Percentiles rank a stretch among this genome's conserved stretches.
Evolutionary conservation across 1,140 invertebrate species (phyloP).

Genomic region (Apis dorsata): DNA sequence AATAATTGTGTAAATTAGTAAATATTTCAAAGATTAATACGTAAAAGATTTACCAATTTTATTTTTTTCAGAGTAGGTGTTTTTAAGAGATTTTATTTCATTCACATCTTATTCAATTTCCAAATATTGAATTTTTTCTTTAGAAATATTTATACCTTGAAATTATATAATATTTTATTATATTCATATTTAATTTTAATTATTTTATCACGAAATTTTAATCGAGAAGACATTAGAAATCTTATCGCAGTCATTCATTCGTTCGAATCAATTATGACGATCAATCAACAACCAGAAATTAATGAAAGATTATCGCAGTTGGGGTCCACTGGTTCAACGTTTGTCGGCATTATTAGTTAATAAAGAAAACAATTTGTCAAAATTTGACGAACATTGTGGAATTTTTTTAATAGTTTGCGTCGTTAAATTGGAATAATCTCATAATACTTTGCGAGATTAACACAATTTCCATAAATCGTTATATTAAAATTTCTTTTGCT

Average conservation of each 20-base stretch:
- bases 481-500: background rate
- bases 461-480: background rate
- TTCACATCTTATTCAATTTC: background rate
- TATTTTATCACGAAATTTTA: background rate
- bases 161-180: no score
- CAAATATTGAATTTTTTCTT: background rate
- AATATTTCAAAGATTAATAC: background rate
- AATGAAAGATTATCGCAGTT: slow-evolving; percentile 65
- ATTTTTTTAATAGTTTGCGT: slow-evolving; percentile 31
- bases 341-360: slow-evolving; percentile 66
- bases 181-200: background rate
- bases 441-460: background rate
- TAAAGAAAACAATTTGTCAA: slow-evolving; percentile 68
- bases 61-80: slow-evolving; percentile 11
- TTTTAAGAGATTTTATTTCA: background rate
- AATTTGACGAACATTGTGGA: slow-evolving; percentile 64
- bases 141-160: no score
- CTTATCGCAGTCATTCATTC: slow-evolving; percentile 8
- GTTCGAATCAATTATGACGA: slow-evolving; percentile 41
- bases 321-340: slow-evolving; percentile 53
- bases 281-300: slow-evolving; percentile 65
- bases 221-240: background rate
- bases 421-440: slow-evolving; percentile 53
- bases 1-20: slow-evolving; percentile 11
- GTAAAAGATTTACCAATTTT: slow-evolving; percentile 24